These are phyloP conservation scores for human DNA, from an alignment of 2,113 vertebrate genomes.

Conservation along the genomic window DNA sequence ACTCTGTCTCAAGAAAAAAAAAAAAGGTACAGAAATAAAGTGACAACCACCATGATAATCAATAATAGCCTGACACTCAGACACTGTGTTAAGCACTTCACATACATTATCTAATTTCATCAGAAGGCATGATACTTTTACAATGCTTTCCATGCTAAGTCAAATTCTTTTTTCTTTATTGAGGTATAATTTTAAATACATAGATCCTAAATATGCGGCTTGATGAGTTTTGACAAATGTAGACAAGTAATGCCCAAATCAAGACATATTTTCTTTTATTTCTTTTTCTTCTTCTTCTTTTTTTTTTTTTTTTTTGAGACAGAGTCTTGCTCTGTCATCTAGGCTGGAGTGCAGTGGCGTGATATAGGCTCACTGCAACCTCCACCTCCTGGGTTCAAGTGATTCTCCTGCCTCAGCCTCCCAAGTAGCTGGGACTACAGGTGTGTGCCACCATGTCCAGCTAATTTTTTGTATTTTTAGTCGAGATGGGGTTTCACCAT, in stretches of 20 bases:
- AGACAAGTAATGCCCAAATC: background rate
- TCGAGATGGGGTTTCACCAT: too few species aligned
- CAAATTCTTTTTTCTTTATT: background rate
- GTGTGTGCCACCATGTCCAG: too few species aligned
- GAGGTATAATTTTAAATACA: slow-evolving; percentile 1
- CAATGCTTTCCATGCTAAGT: background rate
- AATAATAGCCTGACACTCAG: background rate
- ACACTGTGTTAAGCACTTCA: background rate
- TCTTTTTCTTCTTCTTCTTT: too few species aligned
- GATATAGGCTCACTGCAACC: too few species aligned
- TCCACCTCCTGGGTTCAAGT: too few species aligned
- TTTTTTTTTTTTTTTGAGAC: too few species aligned
- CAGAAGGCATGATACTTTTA: background rate
- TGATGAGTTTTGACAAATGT: background rate
- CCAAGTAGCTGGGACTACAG: too few species aligned
- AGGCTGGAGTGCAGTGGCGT: too few species aligned
- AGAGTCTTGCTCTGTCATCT: too few species aligned
- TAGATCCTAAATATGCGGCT: background rate
- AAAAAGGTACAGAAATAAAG: background rate
- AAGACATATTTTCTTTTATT: background rate
- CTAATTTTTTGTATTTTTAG: too few species aligned
- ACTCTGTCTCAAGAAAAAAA: too few species aligned
- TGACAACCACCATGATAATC: background rate
- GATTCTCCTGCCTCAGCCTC: too few species aligned
- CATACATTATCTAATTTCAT: background rate